Base-by-base conservation (phyloP, 1,140 invertebrate genomes). In the Drosophila mauritiana region DNA sequence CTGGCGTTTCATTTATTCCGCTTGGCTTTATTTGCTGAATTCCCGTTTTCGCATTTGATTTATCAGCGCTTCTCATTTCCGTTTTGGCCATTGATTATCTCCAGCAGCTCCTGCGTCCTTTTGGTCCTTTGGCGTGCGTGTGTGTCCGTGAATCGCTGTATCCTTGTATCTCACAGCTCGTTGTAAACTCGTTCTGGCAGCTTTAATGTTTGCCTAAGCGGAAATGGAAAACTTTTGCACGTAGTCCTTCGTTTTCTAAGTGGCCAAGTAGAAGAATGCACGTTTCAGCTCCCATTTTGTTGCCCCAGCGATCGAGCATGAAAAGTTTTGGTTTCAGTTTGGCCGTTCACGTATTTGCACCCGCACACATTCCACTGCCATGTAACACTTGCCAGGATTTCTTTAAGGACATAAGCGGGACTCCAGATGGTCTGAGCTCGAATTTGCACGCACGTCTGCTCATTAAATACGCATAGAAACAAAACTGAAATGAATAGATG, bases 311-410 rank as follows among this genome's bases (percentile, higher is more conserved):
- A 89, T 88, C 80, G 85, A 88, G 83, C 83, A 84, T 89, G 83
- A 88, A 89, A 88, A 88, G 84, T 88, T 85, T 89, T 84, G 84
- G 84, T 84, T 88, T 88, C 86, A 84, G 89, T 88, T 89, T 89
- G 85, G 83, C 72, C 56, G 56, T 89, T 48, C 75, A 78, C 75
- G 75, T 78, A 78, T 78, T 55, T 77, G 48, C 57, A 73, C 53
- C 53, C 67, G 46, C 52, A 57, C 57, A 73, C 36, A 51, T 27
- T 15, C 58, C 39, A 59, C 45, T 73, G 72, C 36, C 58, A 51
- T 51, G 45, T 57, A 61, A 55, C 27, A 56, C 73, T 48, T 62
- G 45, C 45, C 37, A 54, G 42, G 53, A 45, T 39, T 57, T 37
- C 37, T 46, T 34, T 84, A 83, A 79, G 79, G 43, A 82, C 53